A percentile compares a stretch with the other conserved stretches of the same genome.
Conservation (phyloP, 2,888 invertebrate genomes). For the Diloba caeruleocephala region DNA sequence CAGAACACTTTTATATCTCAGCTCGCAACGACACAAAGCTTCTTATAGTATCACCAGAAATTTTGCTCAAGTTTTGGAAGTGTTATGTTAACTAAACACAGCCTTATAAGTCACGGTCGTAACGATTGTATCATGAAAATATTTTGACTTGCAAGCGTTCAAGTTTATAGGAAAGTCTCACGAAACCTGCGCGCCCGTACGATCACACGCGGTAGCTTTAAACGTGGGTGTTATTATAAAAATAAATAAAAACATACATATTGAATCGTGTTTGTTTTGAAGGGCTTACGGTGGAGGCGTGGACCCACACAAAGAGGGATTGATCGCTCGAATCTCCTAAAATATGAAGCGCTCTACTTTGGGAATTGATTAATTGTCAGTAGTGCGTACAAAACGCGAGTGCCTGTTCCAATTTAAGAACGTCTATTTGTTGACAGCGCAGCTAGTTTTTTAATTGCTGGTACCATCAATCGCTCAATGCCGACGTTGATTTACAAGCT, state of each 20-base stretch:
- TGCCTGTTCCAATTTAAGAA: conserved; percentile 76
- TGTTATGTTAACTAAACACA: conserved; percentile 63
- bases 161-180: conserved; percentile 72
- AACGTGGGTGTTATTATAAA: conserved; percentile 81
- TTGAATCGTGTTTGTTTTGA: conserved; percentile 86
- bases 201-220: conserved; percentile 76
- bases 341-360: conserved; percentile 82
- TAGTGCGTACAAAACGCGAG: conserved; percentile 69
- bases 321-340: conserved; percentile 78
- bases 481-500: conserved; percentile 68
- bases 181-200: conserved; percentile 67
- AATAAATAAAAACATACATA: conserved; percentile 83
- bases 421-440: conserved; percentile 72
- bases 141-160: conserved; percentile 62
- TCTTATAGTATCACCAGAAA: conserved; percentile 49
- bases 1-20: conserved; percentile 70
- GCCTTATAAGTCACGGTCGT: conserved; percentile 41
- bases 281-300: conserved; percentile 74
- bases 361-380: conserved; percentile 86
- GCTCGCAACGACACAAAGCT: conserved; percentile 32
- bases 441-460: conserved; percentile 75
- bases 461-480: conserved; percentile 70
- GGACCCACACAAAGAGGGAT: conserved; percentile 87
- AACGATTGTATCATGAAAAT: conserved; percentile 58
- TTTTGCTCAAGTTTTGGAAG: conserved; percentile 47